Evolutionary conservation across 1,140 invertebrate genomes (phyloP), one percentile per base, ranked within the genome.

Genomic region (Pristionchus pacificus): DNA sequence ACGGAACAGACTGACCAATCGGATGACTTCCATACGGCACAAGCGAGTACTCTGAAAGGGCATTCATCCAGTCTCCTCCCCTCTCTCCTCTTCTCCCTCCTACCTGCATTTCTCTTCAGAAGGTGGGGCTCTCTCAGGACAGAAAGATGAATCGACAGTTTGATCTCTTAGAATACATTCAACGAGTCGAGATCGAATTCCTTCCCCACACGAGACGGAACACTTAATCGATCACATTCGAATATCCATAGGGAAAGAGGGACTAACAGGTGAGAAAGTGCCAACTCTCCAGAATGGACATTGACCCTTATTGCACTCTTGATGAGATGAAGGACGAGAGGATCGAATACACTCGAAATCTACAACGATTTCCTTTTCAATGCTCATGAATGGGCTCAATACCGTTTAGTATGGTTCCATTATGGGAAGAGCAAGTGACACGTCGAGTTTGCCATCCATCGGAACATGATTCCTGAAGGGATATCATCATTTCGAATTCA

Each of bases 231-330:
- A 68, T 64, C 60, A 38, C 69, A 74, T 72, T 73, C 73, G 13
- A 57, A 3, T 28, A 68, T 19, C 24, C 49, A 24, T 6, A 24
- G 49, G 27, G 1, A 2, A 73, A 15, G 6, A 31, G 38, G 49
- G 15, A 64, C 65, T 72, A 61, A 78, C 77, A 55, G 68, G 60
- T 70, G 74, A 74, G 78, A 78, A 80, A 2, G 70, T 68, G 29
- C 61, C 60, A 32, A 68, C 63, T 32, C 80, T 68, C 81, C 81
- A 83, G 62, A 80, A 84, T 25, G 81, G 81, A 71, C 81, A 83
- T 24, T 77, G 57, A 2, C 76, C 80, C 3, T 76, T 70, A 68
- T 78, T 78, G 72, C 81, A 83, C 2, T 65, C 68, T 70, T 79
- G 62, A 65, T 83, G 78, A 64, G 68, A 75, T 19, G 77, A 58